Evolutionary conservation across 2,113 vertebrate genomes (phyloP), one percentile per base, ranked within the genome.

Genomic region (Formicarius rufipectus): DNA sequence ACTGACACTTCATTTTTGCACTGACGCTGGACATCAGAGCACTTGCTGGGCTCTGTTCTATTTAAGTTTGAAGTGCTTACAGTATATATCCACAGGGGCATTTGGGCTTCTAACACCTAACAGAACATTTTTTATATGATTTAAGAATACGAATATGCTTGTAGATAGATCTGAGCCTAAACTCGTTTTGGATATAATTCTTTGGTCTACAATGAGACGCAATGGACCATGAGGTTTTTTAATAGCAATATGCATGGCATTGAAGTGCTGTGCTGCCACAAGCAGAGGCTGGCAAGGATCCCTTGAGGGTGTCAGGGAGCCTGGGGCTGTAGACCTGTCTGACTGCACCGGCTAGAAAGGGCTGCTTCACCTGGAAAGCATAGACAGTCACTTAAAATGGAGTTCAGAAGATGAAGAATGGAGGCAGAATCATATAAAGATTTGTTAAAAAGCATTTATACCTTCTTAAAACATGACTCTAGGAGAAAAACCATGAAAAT

Each of bases 181-280:
- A n/a, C 35, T 68, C 4, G 42, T 37, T 75, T 52, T 40, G n/a
- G 4, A 33, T 78, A 53, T 79, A 28, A 45, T 69, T 47, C 5
- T 77, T 24, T 45, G 28, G 81, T 39, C 49, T 74, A 58, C 22
- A 49, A 10, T 45, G 27, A 83, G 72, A 64, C 6, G 55, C 27
- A 76, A 69, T 21, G 28, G 53, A 19, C 55, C 37, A 73, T 13
- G 40, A 69, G 22, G n/a, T 14, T 3, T 53, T 30, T 67, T 75
- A 44, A 79, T 53, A 89, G 28, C 8, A 40, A 79, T 7, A 37
- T 42, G 7, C 0, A 0, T 6, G 52, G 17, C 0, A 1, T 30
- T 27, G 18, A 62, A 18, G 24, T 27, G n/a, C 27, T 0, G 1
- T 0, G 3, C 47, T 68, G 42, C 8, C 13, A 9, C 22, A 66